phyloP scores from a whole-genome alignment of 2,113 vertebrate genomes.

The Dipodomys spectabilis region DNA sequence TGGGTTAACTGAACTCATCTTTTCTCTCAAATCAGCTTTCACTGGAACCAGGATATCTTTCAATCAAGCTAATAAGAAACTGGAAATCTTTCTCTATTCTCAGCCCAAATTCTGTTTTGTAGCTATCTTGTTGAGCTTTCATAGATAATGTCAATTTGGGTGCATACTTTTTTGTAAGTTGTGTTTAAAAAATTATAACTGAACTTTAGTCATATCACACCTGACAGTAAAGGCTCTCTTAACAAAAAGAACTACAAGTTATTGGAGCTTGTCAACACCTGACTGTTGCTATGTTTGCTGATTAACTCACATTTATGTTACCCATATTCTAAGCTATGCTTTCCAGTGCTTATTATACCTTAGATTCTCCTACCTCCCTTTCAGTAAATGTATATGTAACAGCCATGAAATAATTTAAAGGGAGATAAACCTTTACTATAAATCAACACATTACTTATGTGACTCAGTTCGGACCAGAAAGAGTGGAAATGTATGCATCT shows the following conservation, averaged over 20 bases:
- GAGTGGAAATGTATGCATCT: background rate
- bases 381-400: background rate
- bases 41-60: conserved; percentile 33
- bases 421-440: background rate
- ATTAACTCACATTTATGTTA: conserved; percentile 60
- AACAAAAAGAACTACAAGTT: conserved; percentile 23
- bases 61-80: conserved; percentile 41
- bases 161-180: conserved; percentile 41
- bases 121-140: conserved; percentile 32
- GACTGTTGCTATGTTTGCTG: conserved; percentile 52
- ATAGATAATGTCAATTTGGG: background rate
- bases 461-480: background rate
- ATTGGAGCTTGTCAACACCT: conserved; percentile 54
- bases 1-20: conserved; percentile 7
- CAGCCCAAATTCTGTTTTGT: background rate
- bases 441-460: background rate
- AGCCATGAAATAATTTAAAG: background rate
- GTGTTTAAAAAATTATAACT: conserved; percentile 32
- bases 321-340: conserved; percentile 1
- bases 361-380: background rate
- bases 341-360: background rate
- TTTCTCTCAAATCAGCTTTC: conserved; percentile 29
- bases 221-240: conserved; percentile 51
- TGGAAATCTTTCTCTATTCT: conserved; percentile 28
- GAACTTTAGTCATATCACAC: conserved; percentile 31